Evolutionary conservation across 2,888 invertebrate genomes (phyloP), one percentile per base, ranked within the genome.

Genomic region (Geotrupes spiniger): DNA sequence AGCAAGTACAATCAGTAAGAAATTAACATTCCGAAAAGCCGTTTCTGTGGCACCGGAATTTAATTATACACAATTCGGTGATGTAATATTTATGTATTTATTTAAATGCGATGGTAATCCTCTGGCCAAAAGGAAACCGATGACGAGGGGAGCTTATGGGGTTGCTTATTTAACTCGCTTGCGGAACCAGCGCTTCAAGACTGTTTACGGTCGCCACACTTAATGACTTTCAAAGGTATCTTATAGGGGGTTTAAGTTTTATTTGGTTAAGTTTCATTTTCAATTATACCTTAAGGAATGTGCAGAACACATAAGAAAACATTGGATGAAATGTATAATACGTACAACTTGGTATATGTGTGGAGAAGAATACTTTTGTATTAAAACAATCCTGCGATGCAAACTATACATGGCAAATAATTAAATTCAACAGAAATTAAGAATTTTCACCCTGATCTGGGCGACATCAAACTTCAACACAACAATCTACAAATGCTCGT

Each of bases 21-120:
- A 71, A 71, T 70, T 71, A 69, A 69, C 69, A 69, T 70, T 65
- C 65, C 56, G 64, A 63, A 66, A 70, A 68, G 66, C 67, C 68
- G 66, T 62, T 68, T 66, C 63, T 64, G 64, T 63, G 66, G 68
- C 69, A 66, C 64, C 59, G 63, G 66, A 70, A 73, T 73, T 72
- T 72, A 72, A 73, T 72, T 72, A 72, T 70, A 73, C 72, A 72
- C 72, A 72, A 70, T 72, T 72, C 70, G 64, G 67, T 64, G 72
- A 73, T 73, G 73, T 73, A 70, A 73, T 73, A 73, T 73, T 73
- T 73, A 73, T 73, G 73, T 73, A 73, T 73, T 73, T 73, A 73
- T 73, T 73, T 72, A 73, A 73, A 73, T 73, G 71, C 68, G 65
- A 72, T 72, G 72, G 73, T 73, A 73, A 73, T 73, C 72, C 72